These are phyloP conservation scores for Himalopsyche japonica DNA, from an alignment of 2,888 invertebrate genomes.

Conservation along the genomic window DNA sequence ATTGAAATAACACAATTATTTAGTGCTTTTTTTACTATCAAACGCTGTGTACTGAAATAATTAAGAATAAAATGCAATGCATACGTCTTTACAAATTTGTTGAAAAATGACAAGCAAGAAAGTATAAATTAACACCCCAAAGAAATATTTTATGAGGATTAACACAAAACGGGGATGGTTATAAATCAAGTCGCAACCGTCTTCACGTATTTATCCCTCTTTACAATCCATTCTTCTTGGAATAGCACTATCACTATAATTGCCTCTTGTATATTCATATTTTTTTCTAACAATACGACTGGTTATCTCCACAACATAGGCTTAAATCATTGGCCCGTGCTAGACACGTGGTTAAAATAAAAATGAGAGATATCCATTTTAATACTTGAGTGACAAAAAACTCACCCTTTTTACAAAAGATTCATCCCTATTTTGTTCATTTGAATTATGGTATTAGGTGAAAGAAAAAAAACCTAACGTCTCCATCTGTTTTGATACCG, in stretches of 20 bases:
- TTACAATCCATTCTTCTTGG: neutral
- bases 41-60: too few relatives aligned
- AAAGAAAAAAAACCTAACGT: neutral
- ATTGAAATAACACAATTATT: too few relatives aligned
- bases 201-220: neutral
- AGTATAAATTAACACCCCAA: too few relatives aligned
- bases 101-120: too few relatives aligned
- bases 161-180: neutral
- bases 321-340: constrained; percentile 36
- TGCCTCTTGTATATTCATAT: constrained; percentile 16
- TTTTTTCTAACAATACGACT: neutral
- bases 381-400: constrained; percentile 2
- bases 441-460: constrained; percentile 15
- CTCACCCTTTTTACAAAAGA: constrained; percentile 5
- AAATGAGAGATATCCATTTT: neutral
- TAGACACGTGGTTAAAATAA: constrained; percentile 23
- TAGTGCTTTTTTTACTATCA: too few relatives aligned
- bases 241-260: neutral
- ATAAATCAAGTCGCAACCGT: neutral
- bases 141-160: too few relatives aligned
- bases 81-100: too few relatives aligned
- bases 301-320: constrained; percentile 1
- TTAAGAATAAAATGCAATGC: too few relatives aligned
- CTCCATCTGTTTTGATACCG: constrained; percentile 5
- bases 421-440: constrained; percentile 9